phyloP scores from a whole-genome alignment of 2,113 vertebrate genomes.

The Chaetodon trifascialis region DNA sequence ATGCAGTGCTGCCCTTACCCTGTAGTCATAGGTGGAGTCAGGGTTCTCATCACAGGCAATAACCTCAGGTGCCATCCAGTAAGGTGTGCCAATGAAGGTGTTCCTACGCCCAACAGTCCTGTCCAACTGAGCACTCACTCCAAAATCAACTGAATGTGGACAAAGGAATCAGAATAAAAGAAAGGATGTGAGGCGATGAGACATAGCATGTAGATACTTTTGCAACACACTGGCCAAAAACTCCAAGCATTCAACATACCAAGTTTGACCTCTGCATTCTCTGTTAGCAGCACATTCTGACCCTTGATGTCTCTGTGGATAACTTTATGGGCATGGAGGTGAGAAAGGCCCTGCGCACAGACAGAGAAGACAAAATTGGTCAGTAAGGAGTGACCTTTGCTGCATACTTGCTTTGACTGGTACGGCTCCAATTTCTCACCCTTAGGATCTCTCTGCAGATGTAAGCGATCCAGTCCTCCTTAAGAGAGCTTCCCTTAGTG shows the following conservation, averaged over 20 bases:
- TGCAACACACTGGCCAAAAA: neutral
- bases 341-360: conserved; percentile 88
- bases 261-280: conserved; percentile 95
- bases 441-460: conserved; percentile 94
- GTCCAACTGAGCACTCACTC: conserved; percentile 94
- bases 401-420: neutral
- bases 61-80: conserved; percentile 97
- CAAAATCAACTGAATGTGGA: conserved; percentile 89
- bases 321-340: conserved; percentile 94
- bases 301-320: conserved; percentile 97
- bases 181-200: neutral
- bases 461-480: conserved; percentile 95
- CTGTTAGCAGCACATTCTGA: conserved; percentile 93
- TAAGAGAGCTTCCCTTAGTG: conserved; percentile 93
- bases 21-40: conserved; percentile 94
- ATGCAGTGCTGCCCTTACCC: conserved; percentile 79
- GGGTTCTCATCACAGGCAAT: conserved; percentile 96
- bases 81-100: conserved; percentile 95
- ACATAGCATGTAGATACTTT: neutral
- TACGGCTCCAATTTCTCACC: conserved; percentile 75
- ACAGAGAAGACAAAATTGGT: conserved; percentile 25
- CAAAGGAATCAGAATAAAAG: neutral
- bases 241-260: conserved; percentile 78
- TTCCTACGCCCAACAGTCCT: conserved; percentile 93
- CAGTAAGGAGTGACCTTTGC: neutral